A percentile compares a stretch with the other conserved stretches of the same genome.
Evolutionary conservation across 2,888 invertebrate genomes (phyloP).

Genomic region (Cheilosia vulpina): DNA sequence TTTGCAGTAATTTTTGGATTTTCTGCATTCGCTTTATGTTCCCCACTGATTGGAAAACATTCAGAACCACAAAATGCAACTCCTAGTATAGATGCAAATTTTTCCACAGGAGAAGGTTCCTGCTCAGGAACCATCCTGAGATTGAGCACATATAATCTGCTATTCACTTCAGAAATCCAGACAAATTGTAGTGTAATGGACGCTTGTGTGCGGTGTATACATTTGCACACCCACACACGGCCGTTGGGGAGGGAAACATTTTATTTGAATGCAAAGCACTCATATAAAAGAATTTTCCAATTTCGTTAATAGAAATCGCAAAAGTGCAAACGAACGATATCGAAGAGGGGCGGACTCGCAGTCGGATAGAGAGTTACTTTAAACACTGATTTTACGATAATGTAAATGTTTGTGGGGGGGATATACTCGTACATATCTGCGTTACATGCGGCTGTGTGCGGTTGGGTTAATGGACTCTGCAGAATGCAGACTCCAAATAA

Average conservation of each 20-base stretch:
- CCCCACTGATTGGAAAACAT: slow-evolving; percentile 25
- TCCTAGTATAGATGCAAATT: slow-evolving; percentile 29
- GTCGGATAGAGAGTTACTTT: slow-evolving; percentile 39
- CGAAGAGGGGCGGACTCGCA: slow-evolving; percentile 7
- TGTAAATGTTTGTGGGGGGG: slow-evolving; percentile 23
- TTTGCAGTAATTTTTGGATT: slow-evolving; percentile 51
- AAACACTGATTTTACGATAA: slow-evolving; percentile 69
- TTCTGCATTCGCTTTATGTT: slow-evolving; percentile 1
- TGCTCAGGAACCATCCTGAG: not conserved
- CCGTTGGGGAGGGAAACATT: not conserved
- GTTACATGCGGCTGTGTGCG: not conserved
- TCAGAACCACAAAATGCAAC: not conserved
- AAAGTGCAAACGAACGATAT: slow-evolving; percentile 62
- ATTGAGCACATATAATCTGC: slow-evolving; percentile 42
- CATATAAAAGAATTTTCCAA: slow-evolving; percentile 71
- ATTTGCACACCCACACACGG: slow-evolving; percentile 28
- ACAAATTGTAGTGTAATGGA: slow-evolving; percentile 59
- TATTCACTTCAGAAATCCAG: slow-evolving; percentile 35
- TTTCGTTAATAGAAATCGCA: slow-evolving; percentile 74
- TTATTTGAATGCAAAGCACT: slow-evolving; percentile 61
- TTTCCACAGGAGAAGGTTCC: not conserved
- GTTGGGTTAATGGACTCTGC: slow-evolving; percentile 21
- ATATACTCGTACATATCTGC: not conserved
- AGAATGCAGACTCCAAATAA: not conserved
- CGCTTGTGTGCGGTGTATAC: slow-evolving; percentile 11